Base-by-base conservation (phyloP, 1,140 invertebrate genomes). In the Centruroides sculpturatus region DNA sequence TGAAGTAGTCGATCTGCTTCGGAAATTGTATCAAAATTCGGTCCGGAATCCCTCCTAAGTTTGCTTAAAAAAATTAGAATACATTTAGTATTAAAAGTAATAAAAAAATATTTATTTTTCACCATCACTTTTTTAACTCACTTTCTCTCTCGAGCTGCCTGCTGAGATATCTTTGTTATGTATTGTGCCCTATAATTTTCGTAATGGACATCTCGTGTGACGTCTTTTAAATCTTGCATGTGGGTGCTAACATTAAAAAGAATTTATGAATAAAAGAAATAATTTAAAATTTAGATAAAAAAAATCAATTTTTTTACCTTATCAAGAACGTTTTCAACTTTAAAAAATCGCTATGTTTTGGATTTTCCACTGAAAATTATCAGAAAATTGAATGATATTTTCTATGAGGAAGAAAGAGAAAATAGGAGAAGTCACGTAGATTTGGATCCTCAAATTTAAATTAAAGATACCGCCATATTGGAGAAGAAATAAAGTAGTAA, bases 281-380 rank as follows among this genome's bases (percentile, higher is more conserved):
- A 41, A 23, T 23, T 41, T 41, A 1, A 41, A 41, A 41, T 6
- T n/a, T 8, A 41, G 41, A 41, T 8, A 41, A 41, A 8, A 41
- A 41, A 1, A 41, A n/a, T n/a, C n/a, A n/a, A n/a, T n/a, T 41
- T 46, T 35, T 36, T 63, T 67, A 77, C 75, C 76, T 74, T 55
- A 98, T 97, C 51, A 99, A 77, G 85, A 99, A 96, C 64, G 93
- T 96, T 63, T 93, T 81, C 54, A 99, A 76, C 72, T 96, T 94
- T 46, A 92, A 86, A 74, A 99, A 99, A 76, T 99, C 96, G 70
- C 93, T 96, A 75, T 98, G 94, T 65, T 89, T 86, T 6, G 94
- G 85, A 75, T 98, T 98, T 75, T 99, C 95, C 62, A 99, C 93
- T 87, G 72, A 46, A 75, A 75, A 23, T 23, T 23, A 35, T 34